These are phyloP conservation scores for Macrotrachela quadricornifera DNA, from an alignment of 1,140 invertebrate genomes.

Conservation along the genomic window DNA sequence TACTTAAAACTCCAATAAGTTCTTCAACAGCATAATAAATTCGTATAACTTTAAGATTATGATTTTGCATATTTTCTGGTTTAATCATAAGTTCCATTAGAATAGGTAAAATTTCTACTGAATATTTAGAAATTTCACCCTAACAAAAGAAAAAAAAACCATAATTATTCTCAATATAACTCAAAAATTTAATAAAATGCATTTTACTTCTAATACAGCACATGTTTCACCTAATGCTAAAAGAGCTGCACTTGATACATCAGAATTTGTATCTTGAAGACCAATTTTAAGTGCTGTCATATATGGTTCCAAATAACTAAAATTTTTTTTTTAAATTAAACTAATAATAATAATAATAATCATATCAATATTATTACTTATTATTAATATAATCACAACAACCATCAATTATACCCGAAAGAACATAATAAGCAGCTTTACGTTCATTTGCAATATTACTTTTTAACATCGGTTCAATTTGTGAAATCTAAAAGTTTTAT, in stretches of 20 bases:
- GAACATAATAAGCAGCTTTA: constrained; percentile 46
- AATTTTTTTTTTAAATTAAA: background rate
- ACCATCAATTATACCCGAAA: constrained; percentile 55
- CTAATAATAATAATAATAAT: background rate
- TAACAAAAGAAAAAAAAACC: background rate
- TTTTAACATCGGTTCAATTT: constrained; percentile 41
- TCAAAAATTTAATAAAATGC: background rate
- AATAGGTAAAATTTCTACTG: background rate
- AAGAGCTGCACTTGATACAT: constrained; percentile 49
- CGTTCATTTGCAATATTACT: constrained; percentile 37
- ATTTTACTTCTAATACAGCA: constrained; percentile 45
- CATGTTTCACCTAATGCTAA: constrained; percentile 61
- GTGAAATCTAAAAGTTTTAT: constrained; percentile 36
- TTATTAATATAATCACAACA: constrained; percentile 50
- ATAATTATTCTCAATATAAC: background rate
- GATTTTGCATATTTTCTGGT: too few species aligned
- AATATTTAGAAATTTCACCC: constrained; percentile 3
- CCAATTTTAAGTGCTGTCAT: constrained; percentile 46
- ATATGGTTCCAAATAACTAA: constrained; percentile 38
- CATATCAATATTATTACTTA: constrained; percentile 32
- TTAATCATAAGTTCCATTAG: too few species aligned
- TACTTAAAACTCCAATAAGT: too few species aligned
- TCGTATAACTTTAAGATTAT: too few species aligned
- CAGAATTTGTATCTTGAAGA: constrained; percentile 38
- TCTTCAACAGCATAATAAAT: too few species aligned